Evolutionary conservation across 2,113 vertebrate species (phyloP).

Genomic region (Zapus hudsonius): DNA sequence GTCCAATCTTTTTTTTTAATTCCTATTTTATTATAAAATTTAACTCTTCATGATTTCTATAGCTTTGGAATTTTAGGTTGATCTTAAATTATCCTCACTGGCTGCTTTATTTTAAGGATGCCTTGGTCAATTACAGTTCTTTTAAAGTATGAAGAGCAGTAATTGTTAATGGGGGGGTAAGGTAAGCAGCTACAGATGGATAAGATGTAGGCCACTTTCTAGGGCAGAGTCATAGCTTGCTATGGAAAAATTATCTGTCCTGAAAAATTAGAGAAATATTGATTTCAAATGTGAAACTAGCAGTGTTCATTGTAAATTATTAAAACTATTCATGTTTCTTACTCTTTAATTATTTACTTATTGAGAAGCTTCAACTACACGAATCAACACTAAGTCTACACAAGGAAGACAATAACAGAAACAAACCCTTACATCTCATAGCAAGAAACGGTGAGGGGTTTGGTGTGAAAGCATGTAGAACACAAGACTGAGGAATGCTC

Average conservation of each 20-base stretch:
- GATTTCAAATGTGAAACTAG: not conserved
- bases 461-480: not conserved
- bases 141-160: not conserved
- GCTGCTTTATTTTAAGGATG: not conserved
- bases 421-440: not conserved
- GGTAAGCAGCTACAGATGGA: not conserved
- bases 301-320: not conserved
- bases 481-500: not conserved
- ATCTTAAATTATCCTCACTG: not conserved
- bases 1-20: too few relatives aligned
- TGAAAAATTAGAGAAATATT: not conserved
- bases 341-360: not conserved
- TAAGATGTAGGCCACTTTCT: not conserved
- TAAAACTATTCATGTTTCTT: not conserved
- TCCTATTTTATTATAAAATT: not conserved
- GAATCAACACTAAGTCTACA: slow-evolving; percentile 3
- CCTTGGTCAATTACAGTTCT: not conserved
- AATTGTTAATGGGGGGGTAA: not conserved
- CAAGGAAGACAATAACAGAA: slow-evolving; percentile 35
- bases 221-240: not conserved
- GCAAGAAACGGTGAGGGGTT: not conserved
- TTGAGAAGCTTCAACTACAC: not conserved
- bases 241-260: not conserved
- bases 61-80: not conserved
- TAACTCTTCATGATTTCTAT: not conserved